A percentile compares a stretch with the other conserved stretches of the same genome.
phyloP scores from a whole-genome alignment of 2,113 vertebrate species.

The Naja naja region DNA sequence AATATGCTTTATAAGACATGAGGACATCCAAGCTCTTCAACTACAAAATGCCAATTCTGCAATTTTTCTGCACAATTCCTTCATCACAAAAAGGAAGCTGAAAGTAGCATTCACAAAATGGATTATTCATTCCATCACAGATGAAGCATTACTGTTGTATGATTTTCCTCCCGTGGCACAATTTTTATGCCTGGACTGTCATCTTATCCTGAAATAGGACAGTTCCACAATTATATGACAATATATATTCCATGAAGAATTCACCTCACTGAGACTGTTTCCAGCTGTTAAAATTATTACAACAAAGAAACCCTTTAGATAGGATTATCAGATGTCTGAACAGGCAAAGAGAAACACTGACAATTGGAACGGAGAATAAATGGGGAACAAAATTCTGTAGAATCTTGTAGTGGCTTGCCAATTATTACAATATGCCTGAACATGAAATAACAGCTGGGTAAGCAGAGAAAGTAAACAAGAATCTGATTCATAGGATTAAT shows the following conservation, averaged over 20 bases:
- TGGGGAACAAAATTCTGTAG: background rate
- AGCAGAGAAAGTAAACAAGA: background rate
- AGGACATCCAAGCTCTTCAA: background rate
- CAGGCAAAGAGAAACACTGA: background rate
- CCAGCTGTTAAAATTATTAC: background rate
- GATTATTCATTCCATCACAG: background rate
- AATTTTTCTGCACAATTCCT: background rate
- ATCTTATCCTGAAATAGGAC: background rate
- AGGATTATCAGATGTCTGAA: background rate
- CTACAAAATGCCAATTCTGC: background rate
- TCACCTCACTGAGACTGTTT: background rate
- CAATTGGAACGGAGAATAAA: background rate
- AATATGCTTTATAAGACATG: background rate
- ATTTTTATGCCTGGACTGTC: background rate
- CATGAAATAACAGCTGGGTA: background rate
- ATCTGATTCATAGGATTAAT: slow-evolving; percentile 15
- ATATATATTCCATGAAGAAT: background rate
- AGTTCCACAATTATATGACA: background rate
- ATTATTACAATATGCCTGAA: background rate
- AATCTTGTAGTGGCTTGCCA: slow-evolving; percentile 17
- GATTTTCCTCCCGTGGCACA: background rate
- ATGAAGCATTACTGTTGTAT: background rate
- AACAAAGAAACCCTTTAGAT: background rate
- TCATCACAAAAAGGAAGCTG: background rate
- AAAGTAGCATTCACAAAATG: background rate